Evolutionary conservation across 1,140 invertebrate genomes (phyloP), one percentile per base, ranked within the genome.

Genomic region (Procambarus clarkii): DNA sequence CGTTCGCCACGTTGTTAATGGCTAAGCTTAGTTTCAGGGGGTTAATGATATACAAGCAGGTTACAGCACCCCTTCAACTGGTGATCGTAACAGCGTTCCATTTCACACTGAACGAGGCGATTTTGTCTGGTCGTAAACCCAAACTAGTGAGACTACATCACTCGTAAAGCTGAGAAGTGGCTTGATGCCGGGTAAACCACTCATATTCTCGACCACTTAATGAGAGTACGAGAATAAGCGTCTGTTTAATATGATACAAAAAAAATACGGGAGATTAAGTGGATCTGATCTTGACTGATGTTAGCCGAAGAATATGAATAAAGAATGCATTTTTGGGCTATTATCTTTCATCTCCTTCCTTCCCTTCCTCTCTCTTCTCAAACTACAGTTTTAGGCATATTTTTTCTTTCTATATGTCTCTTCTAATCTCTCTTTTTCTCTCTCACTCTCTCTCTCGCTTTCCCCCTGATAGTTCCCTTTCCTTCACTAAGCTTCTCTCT

Each of bases 401-500:
- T 7, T 50, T 58, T 13, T 79, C 44, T 48, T 9, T 79, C 77
- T 44, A 3, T 64, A 15, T 45, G 21, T 11, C 50, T 3, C 13
- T 60, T 60, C 18, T 9, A 0, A 7, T n/a, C 54, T 24, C 46
- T 80, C 80, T 58, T 7, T 50, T 46, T 80, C 78, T 50, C 78
- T 80, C 78, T 80, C 78, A 34, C 69, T 74, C 69, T 74, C 77
- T 50, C 48, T 79, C 48, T 50, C 77, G 46, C 48, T 79, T 45
- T 50, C 45, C n/a, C 48, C n/a, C 77, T 24, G 13, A 34, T 21
- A 48, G 3, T 24, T n/a, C 13, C 50, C 2, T 54, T 11, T 54
- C 50, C 11, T 54, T 54, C 11, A 54, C 50, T 5, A 54, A 54
- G 50, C 34, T 3, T 82, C 80, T 82, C 54, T 60, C 50, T 34